Evolutionary conservation across 2,888 invertebrate genomes (phyloP).

Genomic region (Allacma fusca): DNA sequence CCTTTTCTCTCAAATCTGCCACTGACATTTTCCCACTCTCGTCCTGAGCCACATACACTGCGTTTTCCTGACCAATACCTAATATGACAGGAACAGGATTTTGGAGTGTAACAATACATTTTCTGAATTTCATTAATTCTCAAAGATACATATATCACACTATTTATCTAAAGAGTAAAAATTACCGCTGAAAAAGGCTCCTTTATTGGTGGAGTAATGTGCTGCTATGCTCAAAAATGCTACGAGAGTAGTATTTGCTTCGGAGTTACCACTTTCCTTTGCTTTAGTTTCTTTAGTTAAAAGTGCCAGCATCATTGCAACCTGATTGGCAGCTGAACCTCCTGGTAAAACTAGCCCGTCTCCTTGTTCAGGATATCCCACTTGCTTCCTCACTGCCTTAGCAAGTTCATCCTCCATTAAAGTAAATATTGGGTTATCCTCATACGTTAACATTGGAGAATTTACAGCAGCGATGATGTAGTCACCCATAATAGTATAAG

Average conservation of each 20-base stretch:
- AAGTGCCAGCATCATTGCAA: neutral
- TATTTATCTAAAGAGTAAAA: too few species aligned
- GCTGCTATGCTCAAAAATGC: neutral
- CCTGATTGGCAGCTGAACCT: conserved; percentile 22
- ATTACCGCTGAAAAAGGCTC: neutral
- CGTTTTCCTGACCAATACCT: conserved; percentile 23
- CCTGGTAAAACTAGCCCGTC: conserved; percentile 17
- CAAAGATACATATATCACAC: too few species aligned
- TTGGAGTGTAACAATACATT: too few species aligned
- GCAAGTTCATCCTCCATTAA: conserved; percentile 5
- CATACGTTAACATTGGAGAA: neutral
- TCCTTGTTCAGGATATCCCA: neutral
- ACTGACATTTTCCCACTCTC: neutral
- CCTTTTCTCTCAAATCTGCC: neutral
- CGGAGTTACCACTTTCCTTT: neutral
- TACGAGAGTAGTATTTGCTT: neutral
- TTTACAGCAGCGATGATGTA: conserved; percentile 1
- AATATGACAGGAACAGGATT: too few species aligned
- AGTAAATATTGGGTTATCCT: conserved; percentile 18
- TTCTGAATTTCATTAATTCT: too few species aligned
- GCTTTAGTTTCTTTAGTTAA: neutral
- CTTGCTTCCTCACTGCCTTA: neutral
- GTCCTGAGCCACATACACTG: conserved; percentile 6
- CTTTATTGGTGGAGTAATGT: conserved; percentile 25
- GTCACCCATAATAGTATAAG: conserved; percentile 20